These are phyloP conservation scores for Dinoponera quadriceps DNA, from an alignment of 1,140 invertebrate genomes.

Conservation along the genomic window DNA sequence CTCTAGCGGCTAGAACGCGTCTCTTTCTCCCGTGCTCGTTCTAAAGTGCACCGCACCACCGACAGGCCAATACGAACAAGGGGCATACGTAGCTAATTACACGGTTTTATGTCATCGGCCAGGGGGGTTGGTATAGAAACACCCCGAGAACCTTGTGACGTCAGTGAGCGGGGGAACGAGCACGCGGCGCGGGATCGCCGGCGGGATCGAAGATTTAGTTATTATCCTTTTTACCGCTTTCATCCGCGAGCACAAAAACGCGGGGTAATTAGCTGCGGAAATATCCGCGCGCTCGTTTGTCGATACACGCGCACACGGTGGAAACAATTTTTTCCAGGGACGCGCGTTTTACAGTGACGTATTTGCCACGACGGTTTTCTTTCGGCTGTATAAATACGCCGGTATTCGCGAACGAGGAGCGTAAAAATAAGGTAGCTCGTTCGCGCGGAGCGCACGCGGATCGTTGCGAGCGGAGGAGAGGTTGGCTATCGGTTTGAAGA, in stretches of 20 bases:
- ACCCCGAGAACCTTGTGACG: constrained; percentile 67
- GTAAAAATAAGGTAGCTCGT: neutral
- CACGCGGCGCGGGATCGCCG: constrained; percentile 32
- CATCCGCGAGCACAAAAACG: constrained; percentile 22
- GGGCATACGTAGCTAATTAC: constrained; percentile 81
- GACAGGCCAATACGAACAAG: constrained; percentile 80
- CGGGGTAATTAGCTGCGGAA: constrained; percentile 44
- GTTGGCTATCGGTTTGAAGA: neutral
- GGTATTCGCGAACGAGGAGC: too few relatives aligned
- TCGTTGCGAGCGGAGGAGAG: neutral
- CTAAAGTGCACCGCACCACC: constrained; percentile 76
- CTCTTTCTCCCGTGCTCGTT: constrained; percentile 59
- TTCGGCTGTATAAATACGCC: too few relatives aligned
- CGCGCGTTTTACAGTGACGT: neutral
- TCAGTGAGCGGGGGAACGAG: constrained; percentile 44
- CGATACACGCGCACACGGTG: neutral
- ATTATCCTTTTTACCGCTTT: constrained; percentile 55
- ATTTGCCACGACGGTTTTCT: neutral
- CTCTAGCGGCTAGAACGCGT: constrained; percentile 13
- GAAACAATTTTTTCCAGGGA: neutral
- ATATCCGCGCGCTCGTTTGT: neutral
- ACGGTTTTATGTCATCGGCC: constrained; percentile 78
- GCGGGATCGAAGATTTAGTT: constrained; percentile 54
- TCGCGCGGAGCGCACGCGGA: neutral
- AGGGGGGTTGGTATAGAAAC: constrained; percentile 58